phyloP scores from a whole-genome alignment of 2,888 invertebrate genomes.

The Julus scandinavius region DNA sequence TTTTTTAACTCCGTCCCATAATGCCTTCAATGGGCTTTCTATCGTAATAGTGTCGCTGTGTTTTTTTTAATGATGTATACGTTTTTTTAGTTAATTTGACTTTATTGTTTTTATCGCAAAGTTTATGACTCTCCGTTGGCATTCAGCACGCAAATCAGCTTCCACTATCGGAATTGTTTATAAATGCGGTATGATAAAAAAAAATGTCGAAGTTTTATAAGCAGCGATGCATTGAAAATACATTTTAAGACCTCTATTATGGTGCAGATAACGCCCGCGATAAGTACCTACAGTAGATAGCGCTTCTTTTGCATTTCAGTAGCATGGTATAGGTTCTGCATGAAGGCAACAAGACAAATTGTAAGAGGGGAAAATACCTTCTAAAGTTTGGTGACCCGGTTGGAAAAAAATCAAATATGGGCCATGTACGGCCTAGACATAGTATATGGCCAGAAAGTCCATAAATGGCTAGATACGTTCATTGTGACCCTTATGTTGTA shows the following conservation, averaged over 20 bases:
- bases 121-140: constrained; percentile 1
- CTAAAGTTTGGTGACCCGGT: background rate
- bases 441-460: no score
- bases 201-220: background rate
- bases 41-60: constrained; percentile 24
- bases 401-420: background rate
- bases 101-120: constrained; percentile 42
- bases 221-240: constrained; percentile 11
- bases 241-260: constrained; percentile 18
- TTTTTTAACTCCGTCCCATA: constrained; percentile 18
- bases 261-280: background rate
- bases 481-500: no score
- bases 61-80: constrained; percentile 46
- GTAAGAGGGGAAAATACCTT: no score
- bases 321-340: background rate
- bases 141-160: background rate
- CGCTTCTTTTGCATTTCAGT: background rate
- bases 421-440: no score
- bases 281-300: background rate
- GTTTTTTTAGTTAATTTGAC: constrained; percentile 48
- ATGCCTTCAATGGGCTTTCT: constrained; percentile 29
- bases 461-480: no score
- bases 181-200: constrained; percentile 15
- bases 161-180: background rate
- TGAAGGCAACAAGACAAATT: no score